Evolutionary conservation across 2,797 vertebrate species (phyloP), one percentile per base, ranked within the genome.

Genomic region (Otolemur crassicaudatus): DNA sequence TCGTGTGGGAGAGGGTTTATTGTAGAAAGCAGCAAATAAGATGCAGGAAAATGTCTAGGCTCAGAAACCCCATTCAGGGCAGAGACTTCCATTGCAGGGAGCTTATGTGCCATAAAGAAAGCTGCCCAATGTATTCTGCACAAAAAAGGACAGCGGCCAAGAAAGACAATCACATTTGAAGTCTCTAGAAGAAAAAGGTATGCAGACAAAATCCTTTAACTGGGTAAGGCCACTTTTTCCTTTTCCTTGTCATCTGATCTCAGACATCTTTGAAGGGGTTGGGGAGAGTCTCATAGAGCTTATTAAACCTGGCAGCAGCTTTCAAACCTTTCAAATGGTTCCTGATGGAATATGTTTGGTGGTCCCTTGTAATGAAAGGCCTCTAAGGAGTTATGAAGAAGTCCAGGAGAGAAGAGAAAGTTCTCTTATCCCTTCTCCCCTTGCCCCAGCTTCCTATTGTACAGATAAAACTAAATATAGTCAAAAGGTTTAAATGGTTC

Each of bases 1-100:
- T 96, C 77, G 84, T 96, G 93, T 94, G 96, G 95, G 94, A 97
- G 75, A 96, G 60, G 37, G 90, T 83, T 97, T 96, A 83, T 86
- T 95, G 91, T 79, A 53, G 87, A 95, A 94, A 94, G 84, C 77
- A 83, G 87, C 91, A 95, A 85, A 92, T 91, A 91, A 97, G 89
- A 93, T 22, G 0, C 70, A 88, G 84, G 83, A 37, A 90, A 95
- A 89, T 75, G 72, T 80, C 87, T 95, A 46, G 86, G 75, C 83
- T 93, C 76, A 65, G 75, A 94, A 93, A 79, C 69, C 70, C 83
- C 91, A 94, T 85, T 94, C 94, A 90, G 95, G 80, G 94, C 49
- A 53, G 73, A 53, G 63, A 75, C 87, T 87, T 93, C 93, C 91
- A 31, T 91, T 85, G 83, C 87, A 67, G 96, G 95, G 87, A 96